phyloP scores from a whole-genome alignment of 2,113 vertebrate species.

The Nothoprocta pentlandii region DNA sequence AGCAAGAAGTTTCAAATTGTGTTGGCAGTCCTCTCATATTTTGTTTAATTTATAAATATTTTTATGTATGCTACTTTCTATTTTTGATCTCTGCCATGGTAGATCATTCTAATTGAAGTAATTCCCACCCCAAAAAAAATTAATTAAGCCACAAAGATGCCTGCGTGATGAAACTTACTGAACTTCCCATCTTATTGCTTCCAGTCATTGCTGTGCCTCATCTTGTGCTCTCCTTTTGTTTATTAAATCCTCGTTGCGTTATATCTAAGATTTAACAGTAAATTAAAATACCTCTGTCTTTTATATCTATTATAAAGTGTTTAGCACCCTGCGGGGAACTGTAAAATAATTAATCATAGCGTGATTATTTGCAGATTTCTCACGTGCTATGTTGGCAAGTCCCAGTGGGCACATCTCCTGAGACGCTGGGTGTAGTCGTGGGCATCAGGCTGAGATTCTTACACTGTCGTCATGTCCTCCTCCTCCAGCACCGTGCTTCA shows the following conservation, averaged over 20 bases:
- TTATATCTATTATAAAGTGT: background rate
- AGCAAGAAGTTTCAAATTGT: background rate
- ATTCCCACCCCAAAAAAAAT: background rate
- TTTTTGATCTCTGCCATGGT: background rate
- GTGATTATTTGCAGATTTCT: background rate
- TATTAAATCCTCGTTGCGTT: background rate
- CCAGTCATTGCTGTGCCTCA: background rate
- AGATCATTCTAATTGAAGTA: background rate
- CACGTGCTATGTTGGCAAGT: background rate
- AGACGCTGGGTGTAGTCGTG: background rate
- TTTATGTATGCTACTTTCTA: background rate
- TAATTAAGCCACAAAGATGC: background rate
- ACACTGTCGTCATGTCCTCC: background rate
- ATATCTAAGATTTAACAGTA: background rate
- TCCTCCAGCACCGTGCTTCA: background rate
- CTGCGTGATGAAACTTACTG: background rate
- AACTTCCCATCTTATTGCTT: background rate
- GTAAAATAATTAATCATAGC: background rate
- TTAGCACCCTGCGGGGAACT: background rate
- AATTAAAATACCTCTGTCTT: background rate
- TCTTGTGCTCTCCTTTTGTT: background rate
- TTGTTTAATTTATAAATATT: background rate
- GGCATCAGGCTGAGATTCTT: background rate
- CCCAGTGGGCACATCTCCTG: background rate
- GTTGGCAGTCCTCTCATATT: background rate